A percentile compares a stretch with the other conserved stretches of the same genome.
Conservation (phyloP, 2,113 vertebrate genomes). For the Colossoma macropomum region DNA sequence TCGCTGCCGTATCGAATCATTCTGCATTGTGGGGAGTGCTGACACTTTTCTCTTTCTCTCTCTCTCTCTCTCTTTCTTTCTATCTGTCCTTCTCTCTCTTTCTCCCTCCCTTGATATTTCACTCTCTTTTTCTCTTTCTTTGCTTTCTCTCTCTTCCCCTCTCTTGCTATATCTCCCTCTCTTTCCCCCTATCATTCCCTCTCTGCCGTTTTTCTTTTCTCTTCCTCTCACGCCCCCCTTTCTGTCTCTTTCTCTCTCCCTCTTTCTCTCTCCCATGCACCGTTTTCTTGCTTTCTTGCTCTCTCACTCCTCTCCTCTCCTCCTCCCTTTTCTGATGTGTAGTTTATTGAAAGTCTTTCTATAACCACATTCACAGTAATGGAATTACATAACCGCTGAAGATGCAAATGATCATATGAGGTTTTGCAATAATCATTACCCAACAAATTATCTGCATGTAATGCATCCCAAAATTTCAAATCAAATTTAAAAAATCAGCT, state of each 20-base stretch:
- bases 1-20: neutral
- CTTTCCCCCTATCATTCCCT: neutral
- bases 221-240: no score
- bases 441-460: neutral
- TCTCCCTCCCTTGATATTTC: neutral
- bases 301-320: no score
- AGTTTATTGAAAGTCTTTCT: no score
- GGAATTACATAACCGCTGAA: neutral
- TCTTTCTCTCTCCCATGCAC: no score
- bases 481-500: neutral
- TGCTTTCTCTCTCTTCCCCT: neutral
- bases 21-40: neutral
- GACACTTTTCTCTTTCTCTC: neutral
- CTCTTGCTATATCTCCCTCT: neutral
- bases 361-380: neutral
- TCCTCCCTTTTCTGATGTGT: no score
- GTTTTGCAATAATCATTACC: no score
- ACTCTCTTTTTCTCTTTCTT: neutral
- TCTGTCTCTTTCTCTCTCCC: no score
- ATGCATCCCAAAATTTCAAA: neutral
- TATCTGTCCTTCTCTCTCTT: neutral
- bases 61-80: neutral
- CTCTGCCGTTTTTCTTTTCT: conserved; percentile 43
- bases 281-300: no score
- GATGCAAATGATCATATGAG: neutral